Percentiles rank a stretch among this genome's conserved stretches.
phyloP scores from a whole-genome alignment of 2,888 invertebrate genomes.

The Melipona bicolor region DNA sequence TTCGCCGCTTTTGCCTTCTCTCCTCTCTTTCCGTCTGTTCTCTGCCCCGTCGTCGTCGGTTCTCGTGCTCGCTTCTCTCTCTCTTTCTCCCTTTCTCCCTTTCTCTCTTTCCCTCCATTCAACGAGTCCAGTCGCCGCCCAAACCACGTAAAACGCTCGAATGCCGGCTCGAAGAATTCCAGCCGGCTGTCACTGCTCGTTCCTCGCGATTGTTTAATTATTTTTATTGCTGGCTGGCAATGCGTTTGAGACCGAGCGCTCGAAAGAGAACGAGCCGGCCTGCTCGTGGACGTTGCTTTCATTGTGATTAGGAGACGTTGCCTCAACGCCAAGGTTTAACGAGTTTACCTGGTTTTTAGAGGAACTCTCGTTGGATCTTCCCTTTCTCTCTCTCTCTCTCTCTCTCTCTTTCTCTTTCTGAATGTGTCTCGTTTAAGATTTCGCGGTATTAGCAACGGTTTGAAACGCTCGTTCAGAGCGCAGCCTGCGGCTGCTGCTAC shows the following conservation, averaged over 20 bases:
- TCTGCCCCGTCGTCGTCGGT: slow-evolving; percentile 6
- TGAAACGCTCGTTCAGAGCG: background rate
- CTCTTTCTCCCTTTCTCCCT: slow-evolving; percentile 4
- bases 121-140: slow-evolving; percentile 17
- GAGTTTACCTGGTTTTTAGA: slow-evolving; percentile 4
- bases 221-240: slow-evolving; percentile 66
- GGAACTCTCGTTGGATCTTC: background rate
- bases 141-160: slow-evolving; percentile 51
- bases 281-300: background rate
- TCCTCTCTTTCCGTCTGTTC: slow-evolving; percentile 34
- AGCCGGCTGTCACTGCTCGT: slow-evolving; percentile 49
- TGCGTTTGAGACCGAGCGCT: background rate
- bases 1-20: slow-evolving; percentile 67
- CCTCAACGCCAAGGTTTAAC: slow-evolving; percentile 4
- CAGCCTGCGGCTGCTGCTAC: background rate
- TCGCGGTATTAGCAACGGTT: background rate
- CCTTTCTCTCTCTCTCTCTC: too few relatives aligned
- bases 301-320: slow-evolving; percentile 33
- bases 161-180: slow-evolving; percentile 50
- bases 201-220: slow-evolving; percentile 62
- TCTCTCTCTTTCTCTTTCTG: too few relatives aligned
- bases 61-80: slow-evolving; percentile 17
- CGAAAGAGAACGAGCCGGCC: background rate
- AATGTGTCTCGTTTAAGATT: background rate
- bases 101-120: slow-evolving; percentile 3